A percentile compares a stretch with the other conserved stretches of the same genome.
Evolutionary conservation across 2,113 vertebrate genomes (phyloP).

Genomic region (Sturnus vulgaris): DNA sequence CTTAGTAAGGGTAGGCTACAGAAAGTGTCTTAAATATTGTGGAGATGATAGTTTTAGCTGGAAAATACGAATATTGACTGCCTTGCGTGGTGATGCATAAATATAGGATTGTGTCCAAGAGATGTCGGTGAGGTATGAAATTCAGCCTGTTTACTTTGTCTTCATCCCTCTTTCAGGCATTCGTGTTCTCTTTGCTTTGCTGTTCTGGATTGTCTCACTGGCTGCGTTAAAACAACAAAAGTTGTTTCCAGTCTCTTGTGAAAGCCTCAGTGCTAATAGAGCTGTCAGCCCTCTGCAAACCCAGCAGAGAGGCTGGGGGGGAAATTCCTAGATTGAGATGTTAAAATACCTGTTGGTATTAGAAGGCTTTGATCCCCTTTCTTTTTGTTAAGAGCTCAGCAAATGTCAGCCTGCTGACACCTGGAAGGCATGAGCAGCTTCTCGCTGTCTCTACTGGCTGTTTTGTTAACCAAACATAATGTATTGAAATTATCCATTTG

Average conservation of each 20-base stretch:
- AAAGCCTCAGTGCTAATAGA: not conserved
- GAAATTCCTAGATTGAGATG: not conserved
- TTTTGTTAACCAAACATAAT: constrained; percentile 18
- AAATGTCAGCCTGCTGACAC: not conserved
- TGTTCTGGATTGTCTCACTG: not conserved
- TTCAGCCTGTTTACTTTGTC: not conserved
- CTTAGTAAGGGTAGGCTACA: not conserved
- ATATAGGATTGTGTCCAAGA: not conserved
- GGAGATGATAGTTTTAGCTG: not conserved
- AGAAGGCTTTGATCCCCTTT: not conserved
- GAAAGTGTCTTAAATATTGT: not conserved
- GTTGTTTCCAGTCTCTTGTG: not conserved
- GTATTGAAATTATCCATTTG: not conserved
- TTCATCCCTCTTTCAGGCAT: not conserved
- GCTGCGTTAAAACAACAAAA: not conserved
- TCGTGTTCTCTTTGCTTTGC: not conserved
- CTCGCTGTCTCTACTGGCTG: not conserved
- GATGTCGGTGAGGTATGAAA: not conserved
- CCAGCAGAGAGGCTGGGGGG: not conserved
- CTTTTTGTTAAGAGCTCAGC: not conserved
- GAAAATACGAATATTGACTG: not conserved
- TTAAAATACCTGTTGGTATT: not conserved
- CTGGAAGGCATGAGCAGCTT: constrained; percentile 7
- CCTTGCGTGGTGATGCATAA: not conserved
- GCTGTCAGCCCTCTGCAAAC: not conserved